Evolutionary conservation across 2,888 invertebrate species (phyloP).

Genomic region (Orchestes rusci): DNA sequence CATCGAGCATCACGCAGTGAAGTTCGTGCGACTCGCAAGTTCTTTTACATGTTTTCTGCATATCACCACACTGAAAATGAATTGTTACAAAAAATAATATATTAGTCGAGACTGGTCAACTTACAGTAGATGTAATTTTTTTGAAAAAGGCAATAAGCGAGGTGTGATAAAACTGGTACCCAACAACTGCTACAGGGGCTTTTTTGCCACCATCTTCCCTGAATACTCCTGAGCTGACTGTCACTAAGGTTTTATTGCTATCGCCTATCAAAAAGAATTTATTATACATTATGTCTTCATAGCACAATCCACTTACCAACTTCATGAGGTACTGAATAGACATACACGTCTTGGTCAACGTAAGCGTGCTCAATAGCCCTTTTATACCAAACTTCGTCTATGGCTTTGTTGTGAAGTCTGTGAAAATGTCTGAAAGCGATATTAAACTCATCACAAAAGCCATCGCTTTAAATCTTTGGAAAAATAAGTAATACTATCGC

Average conservation of each 20-base stretch:
- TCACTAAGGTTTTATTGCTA: conserved; percentile 60
- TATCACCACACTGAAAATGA: conserved; percentile 30
- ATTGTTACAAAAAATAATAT: neutral
- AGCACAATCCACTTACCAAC: conserved; percentile 40
- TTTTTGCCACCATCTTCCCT: conserved; percentile 45
- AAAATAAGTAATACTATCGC: too few species aligned
- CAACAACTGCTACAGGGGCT: conserved; percentile 64
- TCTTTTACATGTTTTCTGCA: conserved; percentile 42
- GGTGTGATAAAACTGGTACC: conserved; percentile 78
- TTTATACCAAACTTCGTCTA: conserved; percentile 85
- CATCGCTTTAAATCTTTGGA: too few species aligned
- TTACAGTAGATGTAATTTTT: conserved; percentile 71
- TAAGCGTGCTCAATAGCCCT: conserved; percentile 83
- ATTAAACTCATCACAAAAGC: too few species aligned
- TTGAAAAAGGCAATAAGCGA: conserved; percentile 70
- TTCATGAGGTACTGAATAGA: conserved; percentile 71
- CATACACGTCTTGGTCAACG: conserved; percentile 69
- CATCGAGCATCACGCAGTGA: conserved; percentile 81
- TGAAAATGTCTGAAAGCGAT: conserved; percentile 63
- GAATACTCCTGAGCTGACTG: conserved; percentile 81
- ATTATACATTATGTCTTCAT: neutral
- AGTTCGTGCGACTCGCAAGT: conserved; percentile 61
- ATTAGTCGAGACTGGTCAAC: conserved; percentile 33
- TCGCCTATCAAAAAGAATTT: conserved; percentile 30
- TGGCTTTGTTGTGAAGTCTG: conserved; percentile 65